Conservation (phyloP, 1,140 invertebrate genomes). For the Goniozus legneri region DNA sequence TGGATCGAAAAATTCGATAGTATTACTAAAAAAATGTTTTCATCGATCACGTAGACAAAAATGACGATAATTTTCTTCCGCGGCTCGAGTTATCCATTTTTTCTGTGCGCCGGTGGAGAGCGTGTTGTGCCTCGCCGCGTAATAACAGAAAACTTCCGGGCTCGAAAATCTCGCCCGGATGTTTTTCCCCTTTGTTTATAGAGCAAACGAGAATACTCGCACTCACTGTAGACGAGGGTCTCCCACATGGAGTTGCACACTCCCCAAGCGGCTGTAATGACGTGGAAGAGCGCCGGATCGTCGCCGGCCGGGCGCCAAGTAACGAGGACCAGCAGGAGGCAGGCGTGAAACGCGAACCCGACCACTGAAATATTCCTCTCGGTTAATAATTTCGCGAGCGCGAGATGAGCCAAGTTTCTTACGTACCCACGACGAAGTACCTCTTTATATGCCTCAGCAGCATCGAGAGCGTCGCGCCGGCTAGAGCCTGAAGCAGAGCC, state of each 20-base stretch:
- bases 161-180: not conserved
- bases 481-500: conserved; percentile 64
- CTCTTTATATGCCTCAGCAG: conserved; percentile 62
- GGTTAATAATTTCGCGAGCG: not conserved
- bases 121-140: not conserved
- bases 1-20: too few species aligned
- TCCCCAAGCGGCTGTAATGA: conserved; percentile 72
- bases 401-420: too few species aligned
- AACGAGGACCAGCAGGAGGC: conserved; percentile 63
- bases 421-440: conserved; percentile 62
- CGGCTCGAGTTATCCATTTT: too few species aligned
- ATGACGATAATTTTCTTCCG: too few species aligned
- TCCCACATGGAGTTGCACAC: conserved; percentile 73
- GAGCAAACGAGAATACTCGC: conserved; percentile 1
- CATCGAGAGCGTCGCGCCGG: conserved; percentile 67
- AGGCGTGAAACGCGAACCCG: conserved; percentile 66
- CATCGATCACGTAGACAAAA: too few species aligned
- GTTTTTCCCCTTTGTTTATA: not conserved
- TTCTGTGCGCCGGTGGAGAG: too few species aligned
- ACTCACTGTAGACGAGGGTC: conserved; percentile 55
- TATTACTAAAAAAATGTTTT: too few species aligned
- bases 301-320: conserved; percentile 63
- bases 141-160: not conserved
- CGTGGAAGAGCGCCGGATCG: conserved; percentile 65
- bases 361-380: conserved; percentile 52